Conservation (phyloP, 2,113 vertebrate species). For the Clarias gariepinus region DNA sequence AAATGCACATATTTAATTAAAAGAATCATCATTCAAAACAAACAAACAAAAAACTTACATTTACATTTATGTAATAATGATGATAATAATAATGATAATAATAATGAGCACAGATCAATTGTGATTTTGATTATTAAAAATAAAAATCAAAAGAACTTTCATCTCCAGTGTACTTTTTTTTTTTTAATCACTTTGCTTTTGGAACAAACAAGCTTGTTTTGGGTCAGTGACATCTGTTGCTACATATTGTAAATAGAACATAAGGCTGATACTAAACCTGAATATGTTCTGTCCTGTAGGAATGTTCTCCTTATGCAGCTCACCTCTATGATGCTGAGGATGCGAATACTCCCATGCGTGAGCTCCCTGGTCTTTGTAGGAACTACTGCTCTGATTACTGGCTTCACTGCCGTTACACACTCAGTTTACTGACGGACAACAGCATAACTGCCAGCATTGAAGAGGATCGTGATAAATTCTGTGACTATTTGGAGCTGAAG, state of each 20-base stretch:
- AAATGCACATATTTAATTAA: background rate
- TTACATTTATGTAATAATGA: background rate
- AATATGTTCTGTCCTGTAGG: slow-evolving; percentile 58
- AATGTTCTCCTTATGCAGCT: slow-evolving; percentile 80
- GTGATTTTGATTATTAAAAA: background rate
- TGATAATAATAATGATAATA: too few species aligned
- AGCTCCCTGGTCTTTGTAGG: slow-evolving; percentile 75
- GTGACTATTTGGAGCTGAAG: slow-evolving; percentile 72
- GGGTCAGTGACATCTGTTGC: background rate
- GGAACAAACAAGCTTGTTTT: background rate
- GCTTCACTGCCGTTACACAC: slow-evolving; percentile 73
- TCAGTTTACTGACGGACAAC: slow-evolving; percentile 71
- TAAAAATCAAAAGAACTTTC: background rate
- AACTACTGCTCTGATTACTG: slow-evolving; percentile 76
- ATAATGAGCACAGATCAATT: background rate
- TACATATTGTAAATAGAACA: background rate
- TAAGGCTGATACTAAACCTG: background rate
- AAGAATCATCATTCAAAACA: background rate
- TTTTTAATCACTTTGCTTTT: background rate
- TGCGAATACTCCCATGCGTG: slow-evolving; percentile 75
- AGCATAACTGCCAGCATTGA: slow-evolving; percentile 66
- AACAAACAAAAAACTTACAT: background rate
- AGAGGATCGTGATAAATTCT: slow-evolving; percentile 70
- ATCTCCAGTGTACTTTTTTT: too few species aligned
- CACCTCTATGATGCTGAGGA: slow-evolving; percentile 82